Evolutionary conservation across 1,140 invertebrate species (phyloP), one percentile per base, ranked within the genome.

Genomic region (Drosophila nigrodunni): DNA sequence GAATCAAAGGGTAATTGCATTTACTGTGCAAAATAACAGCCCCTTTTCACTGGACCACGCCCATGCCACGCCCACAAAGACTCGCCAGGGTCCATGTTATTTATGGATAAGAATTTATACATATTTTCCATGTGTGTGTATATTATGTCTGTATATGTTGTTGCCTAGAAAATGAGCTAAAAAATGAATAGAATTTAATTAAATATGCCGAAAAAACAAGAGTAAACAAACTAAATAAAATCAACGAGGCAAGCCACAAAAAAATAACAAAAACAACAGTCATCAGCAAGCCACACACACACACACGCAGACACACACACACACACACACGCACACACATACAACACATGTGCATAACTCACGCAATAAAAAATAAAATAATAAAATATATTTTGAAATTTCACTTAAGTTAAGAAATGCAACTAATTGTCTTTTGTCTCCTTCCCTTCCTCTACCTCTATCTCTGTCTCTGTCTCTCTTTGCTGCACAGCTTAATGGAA

Each of bases 401-500:
- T 13, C 30, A 25, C 7, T 10, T 43, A 7, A 7, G 35, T 30
- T 62, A 47, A 34, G 44, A 34, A 60, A 60, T 21, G 39, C 13
- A 41, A 71, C 55, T 80, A 66, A 80, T 41, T 80, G 44, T 57
- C 10, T 8, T 34, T 25, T 30, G 9, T 50, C 21, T 50, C n/a
- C n/a, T 25, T 8, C 7, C 21, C 52, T 3, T 13, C 34, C 52
- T 57, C 43, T 15, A 15, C n/a, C 11, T 43, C 35, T 21, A 44
- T n/a, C 13, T 13, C 13, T 8, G n/a, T 59, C n/a, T 34, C 55
- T 34, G 6, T 37, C 41, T 11, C 47, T 15, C 15, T 15, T 15
- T 15, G 18, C 10, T 21, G 18, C 18, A 21, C 44, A 92, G 92
- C 78, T 92, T n/a, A 92, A 92, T 89, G 89, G 92, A 13, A 90